phyloP scores from a whole-genome alignment of 1,140 invertebrate genomes.

The Aphis craccivora region DNA sequence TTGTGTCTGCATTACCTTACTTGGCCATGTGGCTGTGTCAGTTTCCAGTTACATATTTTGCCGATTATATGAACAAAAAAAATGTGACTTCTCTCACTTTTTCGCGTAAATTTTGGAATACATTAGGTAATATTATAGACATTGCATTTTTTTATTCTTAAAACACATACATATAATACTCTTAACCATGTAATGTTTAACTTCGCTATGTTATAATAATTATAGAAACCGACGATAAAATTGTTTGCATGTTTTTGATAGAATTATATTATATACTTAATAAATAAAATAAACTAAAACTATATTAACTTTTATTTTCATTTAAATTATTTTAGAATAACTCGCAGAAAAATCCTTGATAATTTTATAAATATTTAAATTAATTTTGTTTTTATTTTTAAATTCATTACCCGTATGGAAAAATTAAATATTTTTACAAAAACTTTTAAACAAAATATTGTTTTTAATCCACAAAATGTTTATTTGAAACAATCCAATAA shows the following conservation, averaged over 20 bases:
- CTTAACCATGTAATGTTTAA: background rate
- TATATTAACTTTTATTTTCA: background rate
- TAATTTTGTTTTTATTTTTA: background rate
- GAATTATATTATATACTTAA: background rate
- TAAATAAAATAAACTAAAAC: constrained; percentile 6
- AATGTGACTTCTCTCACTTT: constrained; percentile 62
- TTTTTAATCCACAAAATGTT: background rate
- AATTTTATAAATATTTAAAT: background rate
- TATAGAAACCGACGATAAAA: background rate
- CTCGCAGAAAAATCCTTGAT: too few relatives aligned
- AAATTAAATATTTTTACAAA: background rate
- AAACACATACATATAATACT: background rate
- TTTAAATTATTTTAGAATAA: background rate
- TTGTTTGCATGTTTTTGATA: background rate
- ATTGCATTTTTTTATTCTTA: background rate
- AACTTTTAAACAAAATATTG: background rate
- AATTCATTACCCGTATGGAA: background rate
- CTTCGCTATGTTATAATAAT: background rate
- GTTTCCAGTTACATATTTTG: constrained; percentile 64
- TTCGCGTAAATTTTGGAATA: constrained; percentile 66
- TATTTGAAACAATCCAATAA: background rate
- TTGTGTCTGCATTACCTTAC: constrained; percentile 83
- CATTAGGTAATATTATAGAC: constrained; percentile 60
- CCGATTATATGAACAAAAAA: constrained; percentile 64
- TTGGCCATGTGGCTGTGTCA: constrained; percentile 68